Conservation (phyloP, 2,113 vertebrate genomes). For the Lampris incognitus region DNA sequence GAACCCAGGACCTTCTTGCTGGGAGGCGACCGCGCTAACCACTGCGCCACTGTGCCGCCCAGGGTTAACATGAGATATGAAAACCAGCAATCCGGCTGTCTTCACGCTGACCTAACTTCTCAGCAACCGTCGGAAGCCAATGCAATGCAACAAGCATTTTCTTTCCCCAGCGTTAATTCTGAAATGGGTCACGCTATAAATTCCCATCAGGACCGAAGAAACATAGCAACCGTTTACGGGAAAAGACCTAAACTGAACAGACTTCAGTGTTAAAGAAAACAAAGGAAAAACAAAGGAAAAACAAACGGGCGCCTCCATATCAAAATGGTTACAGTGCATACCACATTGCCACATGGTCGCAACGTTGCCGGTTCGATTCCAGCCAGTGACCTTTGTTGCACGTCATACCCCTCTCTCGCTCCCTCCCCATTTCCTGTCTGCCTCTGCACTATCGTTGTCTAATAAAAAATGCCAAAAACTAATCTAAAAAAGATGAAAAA, state of each 20-base stretch:
- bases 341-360: no score
- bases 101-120: conserved; percentile 22
- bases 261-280: conserved; percentile 35
- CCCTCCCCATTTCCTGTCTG: no score
- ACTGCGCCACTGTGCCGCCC: no score
- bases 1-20: no score
- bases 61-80: neutral
- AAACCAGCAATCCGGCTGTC: conserved; percentile 10
- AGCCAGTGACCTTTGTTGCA: no score
- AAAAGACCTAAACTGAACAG: conserved; percentile 49
- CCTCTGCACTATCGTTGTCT: no score
- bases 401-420: no score
- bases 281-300: conserved; percentile 3
- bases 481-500: no score
- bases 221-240: conserved; percentile 59
- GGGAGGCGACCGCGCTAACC: no score
- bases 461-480: no score
- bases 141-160: conserved; percentile 47
- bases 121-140: conserved; percentile 30
- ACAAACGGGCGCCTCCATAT: neutral
- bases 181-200: conserved; percentile 39
- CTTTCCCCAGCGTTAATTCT: conserved; percentile 38
- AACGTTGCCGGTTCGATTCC: no score
- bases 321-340: no score
- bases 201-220: conserved; percentile 53